phyloP scores from a whole-genome alignment of 2,888 invertebrate genomes.

The Sinelater perroti region DNA sequence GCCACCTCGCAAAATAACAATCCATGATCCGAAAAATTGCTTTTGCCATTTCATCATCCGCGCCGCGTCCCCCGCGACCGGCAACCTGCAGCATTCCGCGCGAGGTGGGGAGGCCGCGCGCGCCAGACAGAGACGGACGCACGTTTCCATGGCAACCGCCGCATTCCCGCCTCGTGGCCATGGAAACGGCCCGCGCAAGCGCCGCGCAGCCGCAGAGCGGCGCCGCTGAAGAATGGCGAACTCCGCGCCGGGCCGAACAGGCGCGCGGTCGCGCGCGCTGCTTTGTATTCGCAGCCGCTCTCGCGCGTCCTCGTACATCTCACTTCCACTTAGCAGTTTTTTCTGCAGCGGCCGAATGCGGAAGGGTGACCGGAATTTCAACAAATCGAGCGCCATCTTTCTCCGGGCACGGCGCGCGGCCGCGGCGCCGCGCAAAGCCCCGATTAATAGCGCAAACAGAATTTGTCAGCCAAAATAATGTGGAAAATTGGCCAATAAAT shows the following conservation, averaged over 20 bases:
- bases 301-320: background rate
- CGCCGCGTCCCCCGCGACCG: constrained; percentile 37
- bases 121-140: constrained; percentile 35
- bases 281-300: constrained; percentile 2
- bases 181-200: constrained; percentile 54
- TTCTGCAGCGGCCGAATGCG: too few species aligned
- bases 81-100: constrained; percentile 43
- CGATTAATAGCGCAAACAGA: too few species aligned
- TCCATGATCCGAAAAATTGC: constrained; percentile 51
- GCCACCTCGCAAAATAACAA: constrained; percentile 47
- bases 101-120: constrained; percentile 32
- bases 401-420: too few species aligned
- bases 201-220: constrained; percentile 39
- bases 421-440: too few species aligned
- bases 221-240: constrained; percentile 36
- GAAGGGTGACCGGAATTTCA: too few species aligned
- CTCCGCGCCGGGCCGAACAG: constrained; percentile 22
- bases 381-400: too few species aligned
- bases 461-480: too few species aligned
- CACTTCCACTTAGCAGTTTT: too few species aligned
- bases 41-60: constrained; percentile 49
- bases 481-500: too few species aligned
- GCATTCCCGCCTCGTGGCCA: constrained; percentile 64
- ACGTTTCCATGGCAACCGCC: constrained; percentile 61
- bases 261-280: background rate